Evolutionary conservation across 2,888 invertebrate species (phyloP).

Genomic region (Drosophila anomalata): DNA sequence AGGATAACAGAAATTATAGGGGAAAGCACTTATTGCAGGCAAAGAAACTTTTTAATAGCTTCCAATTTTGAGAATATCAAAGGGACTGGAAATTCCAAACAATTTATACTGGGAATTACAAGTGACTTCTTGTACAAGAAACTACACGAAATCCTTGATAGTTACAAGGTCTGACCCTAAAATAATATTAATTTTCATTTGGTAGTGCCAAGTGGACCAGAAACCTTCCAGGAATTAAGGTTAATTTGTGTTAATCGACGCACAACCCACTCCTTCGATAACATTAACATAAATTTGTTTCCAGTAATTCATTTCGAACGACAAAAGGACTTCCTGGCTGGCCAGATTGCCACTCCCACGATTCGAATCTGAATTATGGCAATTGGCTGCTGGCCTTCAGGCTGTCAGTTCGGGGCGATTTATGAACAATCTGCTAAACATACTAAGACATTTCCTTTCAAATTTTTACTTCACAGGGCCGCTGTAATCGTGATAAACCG

Average conservation of each 20-base stretch:
- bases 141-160: no score
- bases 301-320: slow-evolving; percentile 67
- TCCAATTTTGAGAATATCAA: slow-evolving; percentile 24
- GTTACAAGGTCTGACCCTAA: no score
- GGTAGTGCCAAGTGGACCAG: background rate
- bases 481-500: slow-evolving; percentile 99
- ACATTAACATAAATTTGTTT: slow-evolving; percentile 58
- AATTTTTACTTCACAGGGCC: slow-evolving; percentile 90
- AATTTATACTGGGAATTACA: slow-evolving; percentile 2
- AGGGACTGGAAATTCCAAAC: slow-evolving; percentile 1
- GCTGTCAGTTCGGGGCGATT: slow-evolving; percentile 32
- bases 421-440: slow-evolving; percentile 33
- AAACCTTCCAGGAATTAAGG: background rate
- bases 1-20: slow-evolving; percentile 29
- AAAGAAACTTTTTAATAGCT: slow-evolving; percentile 12
- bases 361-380: slow-evolving; percentile 36
- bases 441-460: background rate
- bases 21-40: background rate
- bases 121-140: background rate
- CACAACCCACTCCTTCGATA: slow-evolving; percentile 11
- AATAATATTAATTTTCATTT: background rate
- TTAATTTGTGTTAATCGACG: slow-evolving; percentile 37
- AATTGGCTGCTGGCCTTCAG: slow-evolving; percentile 10
- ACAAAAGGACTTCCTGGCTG: slow-evolving; percentile 33
- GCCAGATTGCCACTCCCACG: slow-evolving; percentile 33